A percentile compares a stretch with the other conserved stretches of the same genome.
Evolutionary conservation across 2,797 vertebrate genomes (phyloP).

Genomic region (Lophius americanus): DNA sequence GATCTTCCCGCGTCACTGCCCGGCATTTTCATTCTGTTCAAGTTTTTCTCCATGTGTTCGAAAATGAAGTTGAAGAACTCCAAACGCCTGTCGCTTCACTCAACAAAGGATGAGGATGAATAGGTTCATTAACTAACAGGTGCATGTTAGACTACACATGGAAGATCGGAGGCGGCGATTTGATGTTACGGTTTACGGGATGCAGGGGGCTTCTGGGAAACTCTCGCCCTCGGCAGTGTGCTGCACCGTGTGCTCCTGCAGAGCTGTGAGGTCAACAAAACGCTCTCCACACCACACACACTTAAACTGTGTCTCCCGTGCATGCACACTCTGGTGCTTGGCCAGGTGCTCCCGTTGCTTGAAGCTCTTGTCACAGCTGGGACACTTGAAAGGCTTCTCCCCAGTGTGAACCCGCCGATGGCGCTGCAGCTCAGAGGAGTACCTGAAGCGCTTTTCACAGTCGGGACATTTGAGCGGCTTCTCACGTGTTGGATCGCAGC

Average conservation of each 20-base stretch:
- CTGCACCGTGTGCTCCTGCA: conserved; percentile 97
- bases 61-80: conserved; percentile 26
- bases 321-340: conserved; percentile 96
- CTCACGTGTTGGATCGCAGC: conserved; percentile 93
- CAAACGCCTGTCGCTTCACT: conserved; percentile 31
- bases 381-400: conserved; percentile 97
- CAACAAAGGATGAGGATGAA: conserved; percentile 27
- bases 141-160: conserved; percentile 46
- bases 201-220: conserved; percentile 92
- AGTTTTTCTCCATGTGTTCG: conserved; percentile 20
- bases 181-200: conserved; percentile 72
- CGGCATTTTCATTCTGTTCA: conserved; percentile 31
- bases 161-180: conserved; percentile 30
- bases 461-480: conserved; percentile 96
- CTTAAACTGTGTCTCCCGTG: conserved; percentile 96
- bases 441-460: conserved; percentile 97
- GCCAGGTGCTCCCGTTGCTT: conserved; percentile 97
- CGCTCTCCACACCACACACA: conserved; percentile 97
- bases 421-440: conserved; percentile 94
- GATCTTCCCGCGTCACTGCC: conserved; percentile 41
- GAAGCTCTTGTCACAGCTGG: conserved; percentile 96
- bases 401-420: conserved; percentile 96
- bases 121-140: conserved; percentile 36
- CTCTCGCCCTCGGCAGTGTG: conserved; percentile 91
- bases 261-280: conserved; percentile 90